Percentiles rank a stretch among this genome's conserved stretches.
These are phyloP conservation scores for Stichodactyla mertensii DNA, from an alignment of 64 coral and sea anemone species.

Conservation along the genomic window DNA sequence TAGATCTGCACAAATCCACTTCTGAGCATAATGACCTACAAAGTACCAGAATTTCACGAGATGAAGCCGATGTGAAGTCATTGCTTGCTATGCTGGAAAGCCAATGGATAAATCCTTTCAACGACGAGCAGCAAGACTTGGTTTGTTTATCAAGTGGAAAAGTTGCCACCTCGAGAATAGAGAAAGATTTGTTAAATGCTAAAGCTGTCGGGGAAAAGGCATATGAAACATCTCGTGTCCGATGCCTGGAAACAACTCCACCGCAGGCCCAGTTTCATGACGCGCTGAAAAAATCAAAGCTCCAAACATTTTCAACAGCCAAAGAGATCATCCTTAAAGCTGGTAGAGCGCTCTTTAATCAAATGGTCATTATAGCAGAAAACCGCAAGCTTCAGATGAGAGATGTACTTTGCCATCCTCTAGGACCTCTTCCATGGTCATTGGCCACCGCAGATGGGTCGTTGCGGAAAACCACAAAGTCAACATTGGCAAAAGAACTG, in stretches of 20 bases:
- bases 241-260: slow-evolving; percentile 12
- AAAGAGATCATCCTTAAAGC: too few relatives aligned
- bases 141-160: slow-evolving; percentile 40
- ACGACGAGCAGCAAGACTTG: slow-evolving; percentile 31
- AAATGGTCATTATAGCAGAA: too few relatives aligned
- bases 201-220: slow-evolving; percentile 23
- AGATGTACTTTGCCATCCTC: too few relatives aligned
- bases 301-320: too few relatives aligned
- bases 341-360: too few relatives aligned
- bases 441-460: too few relatives aligned
- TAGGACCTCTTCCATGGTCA: neutral
- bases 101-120: slow-evolving; percentile 14
- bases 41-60: slow-evolving; percentile 13
- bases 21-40: slow-evolving; percentile 27
- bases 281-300: neutral
- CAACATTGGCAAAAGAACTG: too few relatives aligned
- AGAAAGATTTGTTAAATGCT: slow-evolving; percentile 18
- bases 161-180: slow-evolving; percentile 19
- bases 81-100: slow-evolving; percentile 2
- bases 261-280: slow-evolving; percentile 4
- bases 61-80: slow-evolving; percentile 29
- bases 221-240: slow-evolving; percentile 1
- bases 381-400: too few relatives aligned
- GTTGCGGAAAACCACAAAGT: too few relatives aligned
- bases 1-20: too few relatives aligned